Conservation (phyloP, 2,113 vertebrate genomes). For the Ascaphus truei region DNA sequence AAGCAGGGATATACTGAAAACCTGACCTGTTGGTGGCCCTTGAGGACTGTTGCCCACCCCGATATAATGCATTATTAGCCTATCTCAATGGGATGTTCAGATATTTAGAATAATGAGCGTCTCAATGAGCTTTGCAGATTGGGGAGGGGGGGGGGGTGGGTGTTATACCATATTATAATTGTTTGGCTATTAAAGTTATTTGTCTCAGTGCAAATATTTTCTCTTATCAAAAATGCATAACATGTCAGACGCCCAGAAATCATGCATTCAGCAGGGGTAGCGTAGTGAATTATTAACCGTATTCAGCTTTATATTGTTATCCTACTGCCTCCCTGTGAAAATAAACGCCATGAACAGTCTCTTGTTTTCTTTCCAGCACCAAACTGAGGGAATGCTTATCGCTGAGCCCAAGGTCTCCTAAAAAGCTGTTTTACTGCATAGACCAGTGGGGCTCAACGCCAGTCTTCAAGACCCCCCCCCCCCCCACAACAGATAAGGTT, state of each 20-base stretch:
- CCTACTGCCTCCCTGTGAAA: neutral
- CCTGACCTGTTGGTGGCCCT: too few species aligned
- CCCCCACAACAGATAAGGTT: too few species aligned
- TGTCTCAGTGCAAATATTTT: conserved; percentile 1
- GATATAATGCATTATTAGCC: too few species aligned
- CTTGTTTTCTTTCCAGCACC: neutral
- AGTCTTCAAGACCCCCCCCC: too few species aligned
- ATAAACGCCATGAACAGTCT: neutral
- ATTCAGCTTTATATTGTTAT: neutral
- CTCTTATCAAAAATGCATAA: too few species aligned
- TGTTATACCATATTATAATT: neutral
- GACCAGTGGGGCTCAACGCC: too few species aligned
- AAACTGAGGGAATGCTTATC: neutral
- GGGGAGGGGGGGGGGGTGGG: too few species aligned
- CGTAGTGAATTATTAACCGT: conserved; percentile 12
- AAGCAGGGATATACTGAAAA: too few species aligned
- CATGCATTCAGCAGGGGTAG: neutral
- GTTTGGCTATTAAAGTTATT: neutral
- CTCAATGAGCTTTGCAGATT: too few species aligned
- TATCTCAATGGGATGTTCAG: too few species aligned
- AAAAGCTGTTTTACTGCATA: neutral
- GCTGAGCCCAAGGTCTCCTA: neutral
- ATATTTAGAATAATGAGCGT: too few species aligned
- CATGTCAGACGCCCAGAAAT: neutral
- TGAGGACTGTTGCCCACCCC: too few species aligned